phyloP scores from a whole-genome alignment of 1,140 invertebrate species.

The Pogonus chalceus region DNA sequence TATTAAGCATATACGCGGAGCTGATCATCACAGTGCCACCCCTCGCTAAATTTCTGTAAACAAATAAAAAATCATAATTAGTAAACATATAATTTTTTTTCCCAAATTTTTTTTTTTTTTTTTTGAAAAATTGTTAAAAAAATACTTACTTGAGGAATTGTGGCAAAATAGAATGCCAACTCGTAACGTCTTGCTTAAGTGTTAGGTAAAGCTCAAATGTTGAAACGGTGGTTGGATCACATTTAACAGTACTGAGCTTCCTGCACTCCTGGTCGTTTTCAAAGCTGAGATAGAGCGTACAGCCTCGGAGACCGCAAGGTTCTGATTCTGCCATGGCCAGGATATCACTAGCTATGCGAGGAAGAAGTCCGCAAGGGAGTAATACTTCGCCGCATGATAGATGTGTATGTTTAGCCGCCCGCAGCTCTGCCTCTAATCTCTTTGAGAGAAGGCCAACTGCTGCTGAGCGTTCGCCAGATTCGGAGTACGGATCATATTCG shows the following conservation, averaged over 20 bases:
- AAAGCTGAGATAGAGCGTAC: conserved; percentile 65
- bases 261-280: conserved; percentile 47
- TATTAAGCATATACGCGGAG: conserved; percentile 69
- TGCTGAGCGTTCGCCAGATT: conserved; percentile 23
- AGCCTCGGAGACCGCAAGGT: conserved; percentile 71
- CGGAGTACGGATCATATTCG: conserved; percentile 24
- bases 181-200: conserved; percentile 66
- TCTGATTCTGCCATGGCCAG: conserved; percentile 70
- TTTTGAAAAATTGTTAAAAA: not conserved
- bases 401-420: conserved; percentile 66
- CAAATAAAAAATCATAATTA: conserved; percentile 26
- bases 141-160: conserved; percentile 73
- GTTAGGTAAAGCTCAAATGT: conserved; percentile 80
- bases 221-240: conserved; percentile 69
- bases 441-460: conserved; percentile 48
- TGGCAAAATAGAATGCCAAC: conserved; percentile 73
- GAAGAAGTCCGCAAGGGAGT: conserved; percentile 64
- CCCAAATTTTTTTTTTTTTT: not conserved
- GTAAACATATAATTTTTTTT: no score
- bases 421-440: conserved; percentile 60
- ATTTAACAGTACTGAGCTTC: conserved; percentile 57
- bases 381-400: conserved; percentile 70
- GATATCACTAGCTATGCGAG: conserved; percentile 62
- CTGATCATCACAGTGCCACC: conserved; percentile 75
- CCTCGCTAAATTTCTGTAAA: conserved; percentile 63